A percentile compares a stretch with the other conserved stretches of the same genome.
phyloP scores from a whole-genome alignment of 2,888 invertebrate species.

The Tuta absoluta region DNA sequence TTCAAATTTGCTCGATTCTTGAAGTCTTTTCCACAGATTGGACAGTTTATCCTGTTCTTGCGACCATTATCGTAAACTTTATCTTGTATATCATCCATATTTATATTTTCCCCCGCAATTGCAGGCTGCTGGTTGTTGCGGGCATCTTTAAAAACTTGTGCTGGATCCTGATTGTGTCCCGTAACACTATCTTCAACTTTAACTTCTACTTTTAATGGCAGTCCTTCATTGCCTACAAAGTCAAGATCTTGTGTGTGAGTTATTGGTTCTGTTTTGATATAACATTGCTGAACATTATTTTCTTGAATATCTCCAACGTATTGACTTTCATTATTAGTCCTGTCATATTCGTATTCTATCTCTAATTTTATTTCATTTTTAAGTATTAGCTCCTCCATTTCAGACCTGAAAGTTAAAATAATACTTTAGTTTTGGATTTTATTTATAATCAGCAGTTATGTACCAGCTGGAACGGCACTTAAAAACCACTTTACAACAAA shows the following conservation, averaged over 20 bases:
- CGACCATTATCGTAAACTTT: slow-evolving; percentile 48
- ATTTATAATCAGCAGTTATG: not conserved
- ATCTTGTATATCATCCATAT: slow-evolving; percentile 34
- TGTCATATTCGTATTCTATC: not conserved
- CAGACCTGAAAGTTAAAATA: not conserved
- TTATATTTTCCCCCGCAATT: not conserved
- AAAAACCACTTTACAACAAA: not conserved
- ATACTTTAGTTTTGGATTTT: not conserved
- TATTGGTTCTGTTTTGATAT: not conserved
- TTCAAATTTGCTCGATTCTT: slow-evolving; percentile 44
- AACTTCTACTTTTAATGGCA: slow-evolving; percentile 21
- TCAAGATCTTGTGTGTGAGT: not conserved
- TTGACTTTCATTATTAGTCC: not conserved
- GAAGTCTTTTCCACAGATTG: slow-evolving; percentile 41
- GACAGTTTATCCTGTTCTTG: slow-evolving; percentile 42
- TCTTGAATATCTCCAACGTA: not conserved
- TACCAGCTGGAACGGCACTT: not conserved
- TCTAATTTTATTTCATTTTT: not conserved
- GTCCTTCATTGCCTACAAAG: not conserved
- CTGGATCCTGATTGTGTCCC: not conserved
- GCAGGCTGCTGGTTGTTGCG: too few species aligned
- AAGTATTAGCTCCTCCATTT: not conserved
- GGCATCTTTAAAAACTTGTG: not conserved
- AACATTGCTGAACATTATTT: not conserved
- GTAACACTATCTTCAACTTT: slow-evolving; percentile 21